These are phyloP conservation scores for Coilia nasus DNA, from an alignment of 2,797 vertebrate species.

Conservation along the genomic window DNA sequence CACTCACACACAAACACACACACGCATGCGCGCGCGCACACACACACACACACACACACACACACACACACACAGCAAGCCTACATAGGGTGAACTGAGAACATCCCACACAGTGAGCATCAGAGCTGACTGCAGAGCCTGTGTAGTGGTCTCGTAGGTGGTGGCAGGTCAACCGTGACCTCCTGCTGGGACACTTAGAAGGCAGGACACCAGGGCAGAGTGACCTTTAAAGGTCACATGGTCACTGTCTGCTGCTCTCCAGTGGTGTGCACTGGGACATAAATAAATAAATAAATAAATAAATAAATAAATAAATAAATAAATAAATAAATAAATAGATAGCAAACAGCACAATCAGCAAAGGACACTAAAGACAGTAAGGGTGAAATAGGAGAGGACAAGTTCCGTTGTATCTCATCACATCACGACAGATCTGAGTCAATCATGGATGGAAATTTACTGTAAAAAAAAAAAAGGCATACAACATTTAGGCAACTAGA, in stretches of 20 bases:
- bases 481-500: too few species aligned
- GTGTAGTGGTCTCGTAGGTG: not conserved
- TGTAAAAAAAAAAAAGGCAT: too few species aligned
- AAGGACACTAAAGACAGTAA: not conserved
- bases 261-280: not conserved
- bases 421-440: not conserved
- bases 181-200: not conserved
- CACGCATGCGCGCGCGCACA: not conserved
- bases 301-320: not conserved
- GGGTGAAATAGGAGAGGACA: not conserved
- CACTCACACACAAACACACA: not conserved
- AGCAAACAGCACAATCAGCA: not conserved
- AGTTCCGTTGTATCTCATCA: not conserved
- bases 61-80: not conserved
- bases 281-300: not conserved
- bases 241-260: not conserved
- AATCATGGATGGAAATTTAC: not conserved
- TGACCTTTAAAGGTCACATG: too few species aligned
- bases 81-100: not conserved
- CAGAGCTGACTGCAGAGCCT: not conserved
- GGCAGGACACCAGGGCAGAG: not conserved
- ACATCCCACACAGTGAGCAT: not conserved
- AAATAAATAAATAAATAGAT: not conserved
- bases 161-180: not conserved
- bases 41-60: slow-evolving; percentile 14